Evolutionary conservation across 2,888 invertebrate species (phyloP).

Genomic region (Liposcelis brunnea): DNA sequence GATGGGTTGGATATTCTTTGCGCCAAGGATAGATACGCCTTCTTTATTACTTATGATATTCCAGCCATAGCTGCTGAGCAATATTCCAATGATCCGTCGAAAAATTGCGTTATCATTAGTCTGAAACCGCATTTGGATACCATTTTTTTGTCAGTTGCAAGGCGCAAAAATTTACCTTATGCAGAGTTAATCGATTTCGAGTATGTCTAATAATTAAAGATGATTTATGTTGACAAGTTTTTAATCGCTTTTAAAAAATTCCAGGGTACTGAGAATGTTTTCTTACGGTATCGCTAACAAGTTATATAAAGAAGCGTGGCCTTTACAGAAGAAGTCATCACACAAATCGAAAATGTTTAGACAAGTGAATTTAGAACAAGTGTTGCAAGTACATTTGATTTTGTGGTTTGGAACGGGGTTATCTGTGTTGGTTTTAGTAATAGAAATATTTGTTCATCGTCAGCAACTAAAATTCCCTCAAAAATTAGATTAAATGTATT

Average conservation of each 20-base stretch:
- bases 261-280: no score
- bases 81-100: neutral
- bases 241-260: no score
- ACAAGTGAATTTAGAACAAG: neutral
- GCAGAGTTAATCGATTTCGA: neutral
- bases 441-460: neutral
- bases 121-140: neutral
- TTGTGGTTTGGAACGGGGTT: neutral
- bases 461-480: no score
- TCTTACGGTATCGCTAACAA: no score
- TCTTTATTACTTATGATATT: constrained; percentile 1
- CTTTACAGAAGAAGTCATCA: no score
- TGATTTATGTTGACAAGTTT: no score
- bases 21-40: neutral
- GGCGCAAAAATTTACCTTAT: constrained; percentile 3
- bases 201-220: neutral
- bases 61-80: neutral
- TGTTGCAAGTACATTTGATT: neutral
- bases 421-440: neutral
- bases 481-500: no score
- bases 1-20: neutral
- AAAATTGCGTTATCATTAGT: neutral
- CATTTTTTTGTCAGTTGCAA: neutral
- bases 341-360: no score
- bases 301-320: no score